A percentile compares a stretch with the other conserved stretches of the same genome.
These are phyloP conservation scores for Cairina moschata DNA, from an alignment of 2,113 vertebrate species.

Conservation along the genomic window DNA sequence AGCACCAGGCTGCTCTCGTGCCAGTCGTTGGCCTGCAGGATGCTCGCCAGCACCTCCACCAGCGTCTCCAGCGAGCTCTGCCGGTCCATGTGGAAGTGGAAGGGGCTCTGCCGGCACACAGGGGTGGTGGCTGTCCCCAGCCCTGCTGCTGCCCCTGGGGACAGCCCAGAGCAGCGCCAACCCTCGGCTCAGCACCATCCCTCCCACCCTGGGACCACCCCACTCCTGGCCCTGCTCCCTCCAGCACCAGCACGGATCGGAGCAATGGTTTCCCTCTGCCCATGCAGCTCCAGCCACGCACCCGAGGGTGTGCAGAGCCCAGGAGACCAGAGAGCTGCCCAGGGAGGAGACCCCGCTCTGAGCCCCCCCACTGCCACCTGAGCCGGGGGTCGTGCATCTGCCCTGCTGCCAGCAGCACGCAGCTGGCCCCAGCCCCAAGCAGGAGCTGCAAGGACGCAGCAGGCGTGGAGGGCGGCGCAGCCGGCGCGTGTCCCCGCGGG, in stretches of 20 bases:
- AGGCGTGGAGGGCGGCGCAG: neutral
- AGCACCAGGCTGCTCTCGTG: constrained; percentile 81
- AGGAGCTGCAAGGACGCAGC: neutral
- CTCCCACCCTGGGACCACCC: neutral
- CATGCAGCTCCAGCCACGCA: neutral
- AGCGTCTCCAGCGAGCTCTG: constrained; percentile 80
- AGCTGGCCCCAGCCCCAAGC: neutral
- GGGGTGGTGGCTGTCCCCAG: neutral
- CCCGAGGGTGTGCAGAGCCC: neutral
- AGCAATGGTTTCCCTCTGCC: no score
- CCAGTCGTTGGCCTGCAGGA: constrained; percentile 82
- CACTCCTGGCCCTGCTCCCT: no score
- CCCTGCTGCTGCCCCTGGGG: rapidly evolving
- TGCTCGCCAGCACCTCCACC: constrained; percentile 77
- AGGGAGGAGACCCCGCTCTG: neutral
- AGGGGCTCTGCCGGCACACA: constrained; percentile 79
- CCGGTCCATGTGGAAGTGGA: constrained; percentile 88
- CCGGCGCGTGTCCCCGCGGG: neutral
- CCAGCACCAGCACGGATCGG: rapidly evolving
- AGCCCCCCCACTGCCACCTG: no score
- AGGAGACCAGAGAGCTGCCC: neutral
- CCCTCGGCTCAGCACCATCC: no score
- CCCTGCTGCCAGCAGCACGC: no score
- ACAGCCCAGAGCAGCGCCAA: neutral
- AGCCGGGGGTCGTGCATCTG: neutral